Evolutionary conservation across 1,140 invertebrate genomes (phyloP).

Genomic region (Aphaenogaster rudis): DNA sequence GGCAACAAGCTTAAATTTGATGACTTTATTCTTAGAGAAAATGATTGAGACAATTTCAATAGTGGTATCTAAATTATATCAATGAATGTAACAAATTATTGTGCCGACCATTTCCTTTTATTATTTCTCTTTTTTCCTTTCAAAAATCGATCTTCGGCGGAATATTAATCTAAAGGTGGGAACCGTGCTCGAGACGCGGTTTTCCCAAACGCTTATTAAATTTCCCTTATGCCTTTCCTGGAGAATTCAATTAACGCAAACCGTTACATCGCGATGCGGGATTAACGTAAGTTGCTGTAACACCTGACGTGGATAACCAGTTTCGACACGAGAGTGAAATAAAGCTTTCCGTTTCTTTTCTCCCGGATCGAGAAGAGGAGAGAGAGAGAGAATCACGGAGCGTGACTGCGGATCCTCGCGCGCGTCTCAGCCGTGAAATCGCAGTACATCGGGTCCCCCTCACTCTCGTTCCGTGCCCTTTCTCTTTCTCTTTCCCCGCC

Average conservation of each 20-base stretch:
- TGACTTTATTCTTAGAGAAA: no score
- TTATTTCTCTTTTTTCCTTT: no score
- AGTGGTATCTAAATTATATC: no score
- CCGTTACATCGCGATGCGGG: conserved; percentile 9
- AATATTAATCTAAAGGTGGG: no score
- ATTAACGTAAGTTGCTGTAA: conserved; percentile 50
- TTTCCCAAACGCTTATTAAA: not conserved
- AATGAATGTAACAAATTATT: no score
- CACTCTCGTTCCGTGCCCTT: conserved; percentile 34
- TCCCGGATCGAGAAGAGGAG: conserved; percentile 35
- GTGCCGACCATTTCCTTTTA: no score
- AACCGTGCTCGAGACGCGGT: not conserved
- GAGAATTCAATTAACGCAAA: conserved; percentile 50
- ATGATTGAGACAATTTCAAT: no score
- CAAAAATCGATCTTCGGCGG: no score
- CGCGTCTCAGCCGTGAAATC: conserved; percentile 64
- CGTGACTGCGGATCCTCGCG: conserved; percentile 73
- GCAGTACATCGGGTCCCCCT: conserved; percentile 37
- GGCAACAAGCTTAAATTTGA: no score
- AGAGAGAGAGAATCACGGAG: conserved; percentile 63
- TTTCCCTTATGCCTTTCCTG: not conserved
- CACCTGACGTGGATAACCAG: conserved; percentile 35
- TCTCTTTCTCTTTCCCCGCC: conserved; percentile 5
- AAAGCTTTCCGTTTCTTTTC: conserved; percentile 73
- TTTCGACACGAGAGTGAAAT: conserved; percentile 69